Conservation (phyloP, 2,113 vertebrate species). For the Apus apus region DNA sequence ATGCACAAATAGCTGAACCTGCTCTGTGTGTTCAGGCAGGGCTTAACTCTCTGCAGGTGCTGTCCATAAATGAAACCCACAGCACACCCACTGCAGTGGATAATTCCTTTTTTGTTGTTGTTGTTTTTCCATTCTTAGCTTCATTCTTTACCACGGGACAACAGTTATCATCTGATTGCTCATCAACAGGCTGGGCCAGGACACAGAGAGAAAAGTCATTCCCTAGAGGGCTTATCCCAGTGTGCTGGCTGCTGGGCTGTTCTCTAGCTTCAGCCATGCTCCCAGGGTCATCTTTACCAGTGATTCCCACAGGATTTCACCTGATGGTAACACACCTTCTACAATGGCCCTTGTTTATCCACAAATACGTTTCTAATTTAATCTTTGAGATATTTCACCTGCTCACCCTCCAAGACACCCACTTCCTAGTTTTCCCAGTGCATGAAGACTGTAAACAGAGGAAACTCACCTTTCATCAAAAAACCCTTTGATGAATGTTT, state of each 20-base stretch:
- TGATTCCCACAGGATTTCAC: background rate
- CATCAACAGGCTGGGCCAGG: background rate
- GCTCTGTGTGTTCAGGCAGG: background rate
- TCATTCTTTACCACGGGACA: background rate
- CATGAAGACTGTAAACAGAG: background rate
- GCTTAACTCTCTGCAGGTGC: background rate
- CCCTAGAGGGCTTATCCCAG: background rate
- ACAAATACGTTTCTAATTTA: background rate
- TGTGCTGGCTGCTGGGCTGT: background rate
- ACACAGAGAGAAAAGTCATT: background rate
- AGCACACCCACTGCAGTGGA: background rate
- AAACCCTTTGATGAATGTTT: background rate
- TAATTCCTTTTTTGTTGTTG: background rate
- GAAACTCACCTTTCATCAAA: background rate
- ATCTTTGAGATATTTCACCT: background rate
- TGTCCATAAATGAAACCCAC: accelerated
- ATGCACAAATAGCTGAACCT: background rate
- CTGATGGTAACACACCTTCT: background rate
- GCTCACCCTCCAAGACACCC: background rate
- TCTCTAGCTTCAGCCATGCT: background rate
- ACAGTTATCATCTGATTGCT: background rate
- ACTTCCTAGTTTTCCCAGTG: accelerated
- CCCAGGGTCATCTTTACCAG: accelerated
- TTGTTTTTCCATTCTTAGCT: background rate
- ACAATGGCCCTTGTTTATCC: background rate